Evolutionary conservation across 2,888 invertebrate species (phyloP), one percentile per base, ranked within the genome.

Genomic region (Dugesia japonica): DNA sequence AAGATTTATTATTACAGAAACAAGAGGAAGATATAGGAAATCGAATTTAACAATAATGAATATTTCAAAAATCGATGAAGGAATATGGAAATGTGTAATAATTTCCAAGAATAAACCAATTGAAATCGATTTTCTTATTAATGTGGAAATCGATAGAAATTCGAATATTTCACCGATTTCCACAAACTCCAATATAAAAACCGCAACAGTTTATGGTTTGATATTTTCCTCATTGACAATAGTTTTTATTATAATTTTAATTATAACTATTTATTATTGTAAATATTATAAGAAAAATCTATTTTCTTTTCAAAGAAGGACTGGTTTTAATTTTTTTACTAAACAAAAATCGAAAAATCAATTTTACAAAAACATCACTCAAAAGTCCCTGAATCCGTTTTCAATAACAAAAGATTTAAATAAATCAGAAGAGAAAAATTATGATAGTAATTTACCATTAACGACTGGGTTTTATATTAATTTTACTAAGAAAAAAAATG

Each of bases 401-500:
- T 56, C 56, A 4, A 56, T 56, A 13, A 9, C 56, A 4, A 56
- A 56, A 56, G 56, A 56, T n/a, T 56, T n/a, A 7, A 56, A 9
- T 13, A 56, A 56, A n/a, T 7, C 17, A 7, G 56, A 56, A 56
- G 56, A 56, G 9, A 56, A 56, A 56, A 56, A 4, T n/a, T 56
- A 20, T n/a, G 56, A 56, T 23, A n/a, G n/a, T n/a, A 56, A 56
- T 56, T 4, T n/a, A 9, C 56, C 56, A 23, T 9, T 56, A 20
- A 9, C 56, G n/a, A 9, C 56, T n/a, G 56, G 56, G 17, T 56
- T 56, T 56, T 56, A 56, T 56, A 56, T 56, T 4, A 56, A 56
- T 56, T 56, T 56, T n/a, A 56, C 56, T 9, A 56, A 56, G 56
- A 56, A 56, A 56, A 56, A 56, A n/a, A 56, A 56, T 23, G 56